Evolutionary conservation across 2,113 vertebrate species (phyloP), one percentile per base, ranked within the genome.

Genomic region (Nannobrachium achirus): DNA sequence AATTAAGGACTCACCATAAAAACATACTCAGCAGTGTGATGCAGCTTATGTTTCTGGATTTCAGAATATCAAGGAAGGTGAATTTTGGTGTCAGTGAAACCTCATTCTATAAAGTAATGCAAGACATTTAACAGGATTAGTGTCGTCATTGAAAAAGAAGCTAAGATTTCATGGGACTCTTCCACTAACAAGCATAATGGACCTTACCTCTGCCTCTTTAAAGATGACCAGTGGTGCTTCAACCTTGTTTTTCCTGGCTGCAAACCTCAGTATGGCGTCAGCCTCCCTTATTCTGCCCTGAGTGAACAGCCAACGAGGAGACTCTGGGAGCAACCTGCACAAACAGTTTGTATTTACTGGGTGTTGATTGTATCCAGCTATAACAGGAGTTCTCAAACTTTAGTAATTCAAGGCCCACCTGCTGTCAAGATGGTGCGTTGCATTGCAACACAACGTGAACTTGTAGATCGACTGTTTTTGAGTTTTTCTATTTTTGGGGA

Each of bases 21-120:
- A 96, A 55, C 14, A 98, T 91, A 75, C 93, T 95, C 94, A 98
- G 93, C 66, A 96, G 70, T 0, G 97, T 97, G 84, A 96, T 86
- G 4, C 89, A 87, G 33, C 95, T 79, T 75, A 97, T 93, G 44
- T 98, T 96, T 42, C 75, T 80, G 7, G 92, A 95, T 78, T 69
- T 94, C 41, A 98, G 6, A 20, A 98, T 79, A 65, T 98, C 95
- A 44, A 97, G 80, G 69, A 96, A 89, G 65, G 79, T 95, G 66
- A 95, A 93, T 0, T 86, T 92, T 20, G 0, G 55, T 0, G 63
- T 5, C 56, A 53, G 15, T 13, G 20, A 11, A 1, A 33, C 13
- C 75, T 87, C 78, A 1, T 62, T 39, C 57, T 76, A 5, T 5
- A 59, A 79, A 73, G 5, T 3, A 65, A 61, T 48, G 50, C 15